phyloP scores from a whole-genome alignment of 2,888 invertebrate species.

The Theretra japonica region DNA sequence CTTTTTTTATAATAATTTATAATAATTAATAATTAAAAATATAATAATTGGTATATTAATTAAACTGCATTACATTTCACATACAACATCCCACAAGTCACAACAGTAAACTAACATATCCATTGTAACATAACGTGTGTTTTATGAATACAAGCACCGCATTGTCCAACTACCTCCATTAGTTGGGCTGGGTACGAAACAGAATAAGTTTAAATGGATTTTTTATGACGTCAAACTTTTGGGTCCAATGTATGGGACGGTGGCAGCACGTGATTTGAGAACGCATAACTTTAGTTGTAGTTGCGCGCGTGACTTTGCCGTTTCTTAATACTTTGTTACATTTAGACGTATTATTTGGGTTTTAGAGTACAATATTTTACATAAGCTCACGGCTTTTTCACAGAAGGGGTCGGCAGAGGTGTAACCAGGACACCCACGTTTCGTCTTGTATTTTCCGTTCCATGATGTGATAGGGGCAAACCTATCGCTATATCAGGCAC shows the following conservation, averaged over 20 bases:
- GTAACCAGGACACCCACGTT: no score
- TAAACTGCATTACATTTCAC: neutral
- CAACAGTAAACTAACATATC: neutral
- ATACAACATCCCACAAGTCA: no score
- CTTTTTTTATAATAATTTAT: no score
- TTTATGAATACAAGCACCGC: constrained; percentile 18
- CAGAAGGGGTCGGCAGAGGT: no score
- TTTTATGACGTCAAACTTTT: constrained; percentile 31
- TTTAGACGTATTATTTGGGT: no score
- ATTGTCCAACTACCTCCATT: constrained; percentile 7
- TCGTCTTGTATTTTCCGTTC: no score
- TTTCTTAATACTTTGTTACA: neutral
- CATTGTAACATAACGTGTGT: neutral
- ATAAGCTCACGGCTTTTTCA: no score
- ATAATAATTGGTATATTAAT: neutral
- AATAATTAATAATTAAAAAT: no score
- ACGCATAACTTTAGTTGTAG: neutral
- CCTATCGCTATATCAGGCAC: no score
- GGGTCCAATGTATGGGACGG: constrained; percentile 25
- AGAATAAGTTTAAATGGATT: constrained; percentile 30
- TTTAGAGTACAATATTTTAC: no score
- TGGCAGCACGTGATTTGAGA: constrained; percentile 26
- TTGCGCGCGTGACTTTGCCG: neutral
- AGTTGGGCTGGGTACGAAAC: constrained; percentile 9
- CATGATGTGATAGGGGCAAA: no score